These are phyloP conservation scores for Leptinotarsa texana DNA, from an alignment of 1,140 invertebrate species.

Conservation along the genomic window DNA sequence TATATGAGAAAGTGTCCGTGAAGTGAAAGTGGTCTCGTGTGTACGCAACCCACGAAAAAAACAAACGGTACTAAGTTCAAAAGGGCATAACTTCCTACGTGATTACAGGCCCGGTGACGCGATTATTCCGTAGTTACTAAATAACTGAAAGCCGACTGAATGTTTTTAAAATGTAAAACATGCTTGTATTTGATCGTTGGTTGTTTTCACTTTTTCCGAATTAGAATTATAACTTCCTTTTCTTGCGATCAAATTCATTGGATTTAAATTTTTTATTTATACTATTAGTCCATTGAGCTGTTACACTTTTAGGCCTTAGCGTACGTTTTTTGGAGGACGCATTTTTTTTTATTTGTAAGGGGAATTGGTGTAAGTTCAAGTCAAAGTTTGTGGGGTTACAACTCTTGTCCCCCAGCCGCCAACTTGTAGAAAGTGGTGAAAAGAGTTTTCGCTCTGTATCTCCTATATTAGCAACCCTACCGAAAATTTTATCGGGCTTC, in stretches of 20 bases:
- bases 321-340: no score
- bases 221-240: background rate
- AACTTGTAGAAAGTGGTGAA: no score
- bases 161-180: slow-evolving; percentile 19
- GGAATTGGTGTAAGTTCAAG: no score
- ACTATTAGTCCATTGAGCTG: no score
- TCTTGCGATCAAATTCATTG: background rate
- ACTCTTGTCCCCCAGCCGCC: no score
- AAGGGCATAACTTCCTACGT: slow-evolving; percentile 23
- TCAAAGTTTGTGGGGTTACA: no score
- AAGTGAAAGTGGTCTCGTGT: slow-evolving; percentile 19
- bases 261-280: no score
- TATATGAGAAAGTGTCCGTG: slow-evolving; percentile 16
- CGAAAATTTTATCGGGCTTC: no score
- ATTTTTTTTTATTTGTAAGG: no score
- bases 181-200: background rate
- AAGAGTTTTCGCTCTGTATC: no score
- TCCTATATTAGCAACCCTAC: no score
- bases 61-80: slow-evolving; percentile 14
- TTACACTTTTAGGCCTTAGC: no score
- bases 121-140: background rate
- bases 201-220: background rate
- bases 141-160: slow-evolving; percentile 11
- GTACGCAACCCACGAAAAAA: slow-evolving; percentile 5
- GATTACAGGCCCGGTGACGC: slow-evolving; percentile 3